These are phyloP conservation scores for Redunca redunca DNA, from an alignment of 2,113 vertebrate species.

Conservation along the genomic window DNA sequence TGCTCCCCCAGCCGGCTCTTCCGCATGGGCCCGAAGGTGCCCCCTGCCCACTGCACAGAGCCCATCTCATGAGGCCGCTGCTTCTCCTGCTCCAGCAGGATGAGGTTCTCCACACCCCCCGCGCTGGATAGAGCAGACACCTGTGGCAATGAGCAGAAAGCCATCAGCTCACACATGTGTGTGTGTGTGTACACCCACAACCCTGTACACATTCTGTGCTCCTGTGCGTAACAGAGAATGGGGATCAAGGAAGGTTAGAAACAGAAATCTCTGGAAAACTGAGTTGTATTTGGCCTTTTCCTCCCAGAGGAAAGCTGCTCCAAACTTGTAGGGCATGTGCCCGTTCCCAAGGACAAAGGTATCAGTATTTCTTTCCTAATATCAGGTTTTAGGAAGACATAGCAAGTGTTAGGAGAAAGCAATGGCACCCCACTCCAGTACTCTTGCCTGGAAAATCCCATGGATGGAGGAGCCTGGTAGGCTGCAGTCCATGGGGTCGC, in stretches of 20 bases:
- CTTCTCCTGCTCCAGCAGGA: slow-evolving; percentile 88
- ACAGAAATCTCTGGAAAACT: background rate
- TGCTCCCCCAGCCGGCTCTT: slow-evolving; percentile 95
- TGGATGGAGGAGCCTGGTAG: no score
- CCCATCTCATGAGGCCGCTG: slow-evolving; percentile 86
- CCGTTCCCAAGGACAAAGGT: background rate
- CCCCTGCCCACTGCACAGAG: slow-evolving; percentile 92
- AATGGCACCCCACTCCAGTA: no score
- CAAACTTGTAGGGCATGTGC: background rate
- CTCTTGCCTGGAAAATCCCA: no score
- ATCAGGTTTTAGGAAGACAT: background rate
- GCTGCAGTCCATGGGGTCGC: no score
- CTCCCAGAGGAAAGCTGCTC: background rate
- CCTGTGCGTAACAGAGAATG: fast-evolving
- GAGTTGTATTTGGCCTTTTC: background rate
- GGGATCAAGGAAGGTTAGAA: background rate
- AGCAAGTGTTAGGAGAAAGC: background rate
- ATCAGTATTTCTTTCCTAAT: background rate
- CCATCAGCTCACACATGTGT: fast-evolving
- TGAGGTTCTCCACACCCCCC: slow-evolving; percentile 90
- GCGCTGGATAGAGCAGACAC: slow-evolving; percentile 91
- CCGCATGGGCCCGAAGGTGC: slow-evolving; percentile 95
- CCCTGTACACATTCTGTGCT: background rate
- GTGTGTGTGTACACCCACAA: fast-evolving
- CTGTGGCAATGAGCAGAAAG: slow-evolving; percentile 63